These are phyloP conservation scores for Melieria omissa DNA, from an alignment of 2,888 invertebrate species.

Conservation along the genomic window DNA sequence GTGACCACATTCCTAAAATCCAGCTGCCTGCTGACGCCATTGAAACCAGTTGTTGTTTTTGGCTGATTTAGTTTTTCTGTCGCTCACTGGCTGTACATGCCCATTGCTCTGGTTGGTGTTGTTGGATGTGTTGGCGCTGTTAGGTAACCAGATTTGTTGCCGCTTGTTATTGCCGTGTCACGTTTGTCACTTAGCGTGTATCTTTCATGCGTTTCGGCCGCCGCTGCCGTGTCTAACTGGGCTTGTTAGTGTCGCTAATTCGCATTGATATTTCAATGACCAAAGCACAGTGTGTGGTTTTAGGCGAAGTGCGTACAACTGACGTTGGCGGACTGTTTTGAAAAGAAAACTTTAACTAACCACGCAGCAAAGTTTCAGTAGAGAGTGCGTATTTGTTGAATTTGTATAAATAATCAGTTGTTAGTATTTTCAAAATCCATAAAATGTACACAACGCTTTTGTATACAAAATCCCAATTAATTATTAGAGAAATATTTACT, in stretches of 20 bases:
- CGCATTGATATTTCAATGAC: slow-evolving; percentile 1
- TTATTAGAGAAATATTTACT: too few species aligned
- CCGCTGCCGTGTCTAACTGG: slow-evolving; percentile 44
- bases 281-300: neutral
- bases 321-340: too few species aligned
- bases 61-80: slow-evolving; percentile 35
- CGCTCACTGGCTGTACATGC: too few species aligned
- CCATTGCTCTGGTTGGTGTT: neutral
- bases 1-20: slow-evolving; percentile 1
- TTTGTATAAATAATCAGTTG: too few species aligned
- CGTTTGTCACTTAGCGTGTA: slow-evolving; percentile 30
- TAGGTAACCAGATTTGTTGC: neutral
- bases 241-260: slow-evolving; percentile 43
- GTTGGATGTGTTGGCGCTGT: slow-evolving; percentile 10
- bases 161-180: slow-evolving; percentile 17
- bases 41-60: neutral
- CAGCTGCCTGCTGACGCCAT: neutral
- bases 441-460: too few species aligned
- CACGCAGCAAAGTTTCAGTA: too few species aligned
- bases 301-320: neutral
- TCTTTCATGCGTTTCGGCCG: slow-evolving; percentile 34
- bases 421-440: too few species aligned
- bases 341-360: too few species aligned
- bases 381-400: too few species aligned
- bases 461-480: too few species aligned